phyloP scores from a whole-genome alignment of 1,140 invertebrate genomes.

The Caligus rogercresseyi region DNA sequence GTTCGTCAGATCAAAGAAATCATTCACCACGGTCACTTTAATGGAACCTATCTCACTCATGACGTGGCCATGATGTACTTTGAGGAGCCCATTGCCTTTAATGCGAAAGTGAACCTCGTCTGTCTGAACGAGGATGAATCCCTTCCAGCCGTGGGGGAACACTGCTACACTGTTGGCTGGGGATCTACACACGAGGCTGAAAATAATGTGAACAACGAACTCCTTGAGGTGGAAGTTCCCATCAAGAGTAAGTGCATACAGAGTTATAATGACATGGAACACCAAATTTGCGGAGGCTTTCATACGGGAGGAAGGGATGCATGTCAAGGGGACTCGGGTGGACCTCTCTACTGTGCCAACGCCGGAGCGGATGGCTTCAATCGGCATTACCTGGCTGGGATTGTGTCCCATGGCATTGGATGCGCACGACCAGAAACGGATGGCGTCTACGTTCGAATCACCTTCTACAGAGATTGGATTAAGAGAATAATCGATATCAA shows the following conservation, averaged over 20 bases:
- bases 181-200: neutral
- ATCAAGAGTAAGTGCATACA: constrained; percentile 6
- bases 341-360: constrained; percentile 54
- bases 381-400: constrained; percentile 47
- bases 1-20: neutral
- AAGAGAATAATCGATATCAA: constrained; percentile 22
- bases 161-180: constrained; percentile 9
- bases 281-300: constrained; percentile 9
- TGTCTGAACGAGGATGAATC: neutral
- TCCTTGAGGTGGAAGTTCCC: constrained; percentile 4
- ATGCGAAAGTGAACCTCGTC: neutral
- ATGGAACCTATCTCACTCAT: constrained; percentile 2
- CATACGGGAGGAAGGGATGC: constrained; percentile 1
- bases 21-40: neutral
- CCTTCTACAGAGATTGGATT: constrained; percentile 51
- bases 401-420: constrained; percentile 65
- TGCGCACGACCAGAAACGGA: constrained; percentile 53
- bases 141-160: neutral
- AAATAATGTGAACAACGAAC: neutral
- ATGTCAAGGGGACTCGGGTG: constrained; percentile 48
- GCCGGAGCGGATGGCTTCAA: constrained; percentile 40
- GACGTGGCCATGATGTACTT: neutral
- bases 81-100: neutral
- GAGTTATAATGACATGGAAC: neutral
- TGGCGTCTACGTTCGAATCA: constrained; percentile 59